Base-by-base conservation (phyloP, 2,797 vertebrate species). In the Labeo calbasu region DNA sequence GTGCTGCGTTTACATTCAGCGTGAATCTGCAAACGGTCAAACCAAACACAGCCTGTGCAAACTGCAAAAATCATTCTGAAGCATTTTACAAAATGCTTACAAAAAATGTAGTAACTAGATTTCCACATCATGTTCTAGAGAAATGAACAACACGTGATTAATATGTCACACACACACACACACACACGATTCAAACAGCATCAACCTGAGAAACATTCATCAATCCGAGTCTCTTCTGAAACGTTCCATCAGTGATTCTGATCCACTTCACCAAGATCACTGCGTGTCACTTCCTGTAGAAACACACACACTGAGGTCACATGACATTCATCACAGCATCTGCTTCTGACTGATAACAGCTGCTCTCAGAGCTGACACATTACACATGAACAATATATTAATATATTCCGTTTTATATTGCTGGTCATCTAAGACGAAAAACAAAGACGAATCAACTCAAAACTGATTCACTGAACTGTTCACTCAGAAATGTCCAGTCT, bases 271-370 rank as follows among this genome's bases (percentile, higher is more conserved):
- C 9, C 32, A 50, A 19, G 23, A 72, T 59, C n/a, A 25, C 36
- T 11, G 69, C 6, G 1, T 11, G 48, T 79, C 68, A 73, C 36
- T 65, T 83, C 85, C 85, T 86, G 75, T 36, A 70, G 15, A 78
- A 23, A 83, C 65, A 80, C 63, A 50, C 48, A 68, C 63, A 77
- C 53, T 1, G 32, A 5, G 55, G 43, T 78, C 19, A 79, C 6
- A 8, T 77, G 73, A 77, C 51, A 23, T 77, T 77, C 8, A 23
- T 7, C 36, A 15, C 51, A 23, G 73, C 5, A 21, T 57, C 19
- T 59, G 53, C 9, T 17, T 5, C 8, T 1, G 36, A 1, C 53
- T 17, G 73, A 77, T 76, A 59, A 25, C 73, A 59, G 32, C 32
- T 57, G 32, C 15, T 14, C 61, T 65, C 25, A 32, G 25, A 28